These are phyloP conservation scores for Caenorhabditis macrosperma DNA, from an alignment of 2,888 invertebrate genomes.

Conservation along the genomic window DNA sequence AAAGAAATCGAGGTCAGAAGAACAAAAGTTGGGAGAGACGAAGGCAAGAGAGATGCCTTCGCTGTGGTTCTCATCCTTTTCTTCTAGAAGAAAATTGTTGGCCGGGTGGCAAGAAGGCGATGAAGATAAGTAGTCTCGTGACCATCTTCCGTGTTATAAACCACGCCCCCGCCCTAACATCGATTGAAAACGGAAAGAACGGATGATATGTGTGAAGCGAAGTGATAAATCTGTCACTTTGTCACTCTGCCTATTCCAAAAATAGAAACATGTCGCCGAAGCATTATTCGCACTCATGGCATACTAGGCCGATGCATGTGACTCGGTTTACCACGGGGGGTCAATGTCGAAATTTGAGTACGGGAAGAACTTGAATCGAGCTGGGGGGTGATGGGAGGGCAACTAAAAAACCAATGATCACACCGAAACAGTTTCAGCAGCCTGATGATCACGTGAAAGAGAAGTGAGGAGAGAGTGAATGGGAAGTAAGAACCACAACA, in stretches of 20 bases:
- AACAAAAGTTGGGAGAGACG: slow-evolving; percentile 9
- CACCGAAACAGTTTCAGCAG: slow-evolving; percentile 33
- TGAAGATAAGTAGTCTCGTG: slow-evolving; percentile 39
- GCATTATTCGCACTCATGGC: neutral
- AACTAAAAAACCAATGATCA: slow-evolving; percentile 39
- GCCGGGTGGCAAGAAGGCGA: neutral
- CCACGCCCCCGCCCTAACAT: neutral
- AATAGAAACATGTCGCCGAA: neutral
- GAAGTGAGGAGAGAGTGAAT: neutral
- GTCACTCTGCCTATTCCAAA: neutral
- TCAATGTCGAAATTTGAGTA: slow-evolving; percentile 20
- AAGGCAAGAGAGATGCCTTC: neutral
- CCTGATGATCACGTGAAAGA: slow-evolving; percentile 31
- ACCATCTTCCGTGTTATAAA: slow-evolving; percentile 12
- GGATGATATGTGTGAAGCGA: neutral
- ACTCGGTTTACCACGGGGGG: too few relatives aligned
- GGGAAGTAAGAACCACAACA: slow-evolving; percentile 24
- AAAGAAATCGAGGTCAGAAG: slow-evolving; percentile 26
- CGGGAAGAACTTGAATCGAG: slow-evolving; percentile 21
- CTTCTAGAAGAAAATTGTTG: neutral
- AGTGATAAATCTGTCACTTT: neutral
- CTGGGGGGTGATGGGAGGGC: neutral
- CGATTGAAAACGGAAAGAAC: neutral
- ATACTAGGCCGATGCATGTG: too few relatives aligned
- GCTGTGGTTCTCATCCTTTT: neutral